Percentiles rank a stretch among this genome's conserved stretches.
Evolutionary conservation across 2,113 vertebrate species (phyloP).

Genomic region (Hippocampus abdominalis): DNA sequence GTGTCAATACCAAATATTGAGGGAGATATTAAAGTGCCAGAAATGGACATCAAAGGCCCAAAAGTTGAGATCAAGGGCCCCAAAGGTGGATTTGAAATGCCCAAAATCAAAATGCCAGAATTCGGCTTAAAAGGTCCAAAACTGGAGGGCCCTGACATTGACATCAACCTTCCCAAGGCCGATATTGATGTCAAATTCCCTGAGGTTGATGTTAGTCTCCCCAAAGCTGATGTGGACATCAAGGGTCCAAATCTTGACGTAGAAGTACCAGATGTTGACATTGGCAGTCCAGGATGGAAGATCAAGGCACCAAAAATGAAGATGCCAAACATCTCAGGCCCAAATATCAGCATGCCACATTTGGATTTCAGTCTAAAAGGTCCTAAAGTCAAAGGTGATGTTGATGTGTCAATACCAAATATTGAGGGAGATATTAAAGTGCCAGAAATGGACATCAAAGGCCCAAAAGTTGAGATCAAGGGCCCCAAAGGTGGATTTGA

Average conservation of each 20-base stretch:
- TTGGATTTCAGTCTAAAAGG: slow-evolving; percentile 14
- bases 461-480: slow-evolving; percentile 30
- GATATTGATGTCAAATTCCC: slow-evolving; percentile 1
- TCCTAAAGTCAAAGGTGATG: slow-evolving; percentile 24
- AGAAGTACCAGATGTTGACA: neutral
- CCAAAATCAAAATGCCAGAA: slow-evolving; percentile 55
- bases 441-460: slow-evolving; percentile 37
- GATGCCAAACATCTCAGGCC: too few species aligned
- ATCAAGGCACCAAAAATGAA: neutral
- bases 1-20: slow-evolving; percentile 36
- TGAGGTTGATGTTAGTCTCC: slow-evolving; percentile 32
- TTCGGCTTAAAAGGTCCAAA: neutral
- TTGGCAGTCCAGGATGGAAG: neutral
- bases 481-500: slow-evolving; percentile 38
- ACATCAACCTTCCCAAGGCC: slow-evolving; percentile 10
- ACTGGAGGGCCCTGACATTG: neutral
- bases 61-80: slow-evolving; percentile 28
- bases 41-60: slow-evolving; percentile 39
- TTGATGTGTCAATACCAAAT: slow-evolving; percentile 58
- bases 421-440: slow-evolving; percentile 17
- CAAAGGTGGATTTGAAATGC: slow-evolving; percentile 39
- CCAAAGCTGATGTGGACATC: neutral
- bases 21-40: slow-evolving; percentile 17
- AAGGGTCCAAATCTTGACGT: neutral
- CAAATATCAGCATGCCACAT: too few species aligned